These are phyloP conservation scores for Eulemur rufifrons DNA, from an alignment of 2,113 vertebrate genomes.

Conservation along the genomic window DNA sequence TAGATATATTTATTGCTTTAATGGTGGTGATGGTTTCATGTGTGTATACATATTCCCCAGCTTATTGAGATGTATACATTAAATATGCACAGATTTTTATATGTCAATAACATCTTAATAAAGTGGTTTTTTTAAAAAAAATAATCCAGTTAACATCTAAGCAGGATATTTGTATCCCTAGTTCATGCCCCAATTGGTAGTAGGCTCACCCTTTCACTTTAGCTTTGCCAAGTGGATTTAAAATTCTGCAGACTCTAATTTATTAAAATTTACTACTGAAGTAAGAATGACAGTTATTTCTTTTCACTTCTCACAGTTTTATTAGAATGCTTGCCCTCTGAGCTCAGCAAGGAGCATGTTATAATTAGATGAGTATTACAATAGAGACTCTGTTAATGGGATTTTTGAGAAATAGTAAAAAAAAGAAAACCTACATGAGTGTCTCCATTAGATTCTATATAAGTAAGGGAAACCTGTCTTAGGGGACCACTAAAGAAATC, in stretches of 20 bases:
- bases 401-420: constrained; percentile 72
- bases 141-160: constrained; percentile 11
- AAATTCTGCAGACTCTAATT: constrained; percentile 64
- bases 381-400: constrained; percentile 73
- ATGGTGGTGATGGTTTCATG: background rate
- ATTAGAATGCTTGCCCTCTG: constrained; percentile 70
- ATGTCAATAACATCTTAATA: background rate
- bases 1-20: background rate
- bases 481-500: constrained; percentile 68
- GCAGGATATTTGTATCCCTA: constrained; percentile 2
- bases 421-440: constrained; percentile 63
- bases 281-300: constrained; percentile 62
- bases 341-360: constrained; percentile 72
- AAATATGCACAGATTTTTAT: background rate
- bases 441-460: constrained; percentile 58
- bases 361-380: constrained; percentile 79
- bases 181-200: constrained; percentile 27
- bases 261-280: constrained; percentile 60
- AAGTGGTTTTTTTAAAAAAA: background rate
- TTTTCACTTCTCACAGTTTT: constrained; percentile 67
- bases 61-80: background rate
- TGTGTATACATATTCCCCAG: background rate
- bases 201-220: constrained; percentile 40
- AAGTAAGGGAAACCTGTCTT: constrained; percentile 67
- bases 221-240: constrained; percentile 58